Evolutionary conservation across 2,888 invertebrate species (phyloP), one percentile per base, ranked within the genome.

Genomic region (Heliconius charithonia): DNA sequence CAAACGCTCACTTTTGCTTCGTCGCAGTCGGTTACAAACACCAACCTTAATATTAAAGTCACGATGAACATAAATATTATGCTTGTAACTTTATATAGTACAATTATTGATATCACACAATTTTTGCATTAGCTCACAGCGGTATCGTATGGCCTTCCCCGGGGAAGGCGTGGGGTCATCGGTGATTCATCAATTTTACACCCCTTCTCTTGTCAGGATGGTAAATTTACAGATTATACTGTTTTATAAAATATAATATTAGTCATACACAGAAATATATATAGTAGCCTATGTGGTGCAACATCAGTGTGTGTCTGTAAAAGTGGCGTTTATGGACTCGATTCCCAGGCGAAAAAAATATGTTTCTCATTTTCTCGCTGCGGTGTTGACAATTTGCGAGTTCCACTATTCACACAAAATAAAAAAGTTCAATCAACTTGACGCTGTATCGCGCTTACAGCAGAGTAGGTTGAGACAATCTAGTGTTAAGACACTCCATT

Each of bases 131-230:
- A 83, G 72, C 75, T 77, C 66, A 74, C 74, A 76, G 77, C 76
- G 67, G 79, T 83, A 83, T 84, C 84, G 75, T 79, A 81, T 85
- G 83, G 83, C 77, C 77, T 77, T 79, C 81, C 77, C 76, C 72
- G 56, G 79, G 84, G 81, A 75, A 65, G 71, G 76, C 65, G 77
- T 79, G 80, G 83, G 83, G 83, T 82, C 79, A 75, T 71, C 78
- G 81, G 82, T 84, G 84, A 85, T 84, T 83, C 84, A 85, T 85
- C 84, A 84, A 82, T 81, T 84, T 80, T 78, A 77, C 81, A 78
- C 82, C 83, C 84, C 81, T 71, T 62, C 70, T 77, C 32, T 56
- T 72, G 63, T 79, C 71, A 59, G 79, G 63, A 12, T 27, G 22
- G n/a, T 63, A 62, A 69, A 69, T 51, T 67, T 75, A 74, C 51